Base-by-base conservation (phyloP, 2,888 invertebrate species). In the Tachina lurida region DNA sequence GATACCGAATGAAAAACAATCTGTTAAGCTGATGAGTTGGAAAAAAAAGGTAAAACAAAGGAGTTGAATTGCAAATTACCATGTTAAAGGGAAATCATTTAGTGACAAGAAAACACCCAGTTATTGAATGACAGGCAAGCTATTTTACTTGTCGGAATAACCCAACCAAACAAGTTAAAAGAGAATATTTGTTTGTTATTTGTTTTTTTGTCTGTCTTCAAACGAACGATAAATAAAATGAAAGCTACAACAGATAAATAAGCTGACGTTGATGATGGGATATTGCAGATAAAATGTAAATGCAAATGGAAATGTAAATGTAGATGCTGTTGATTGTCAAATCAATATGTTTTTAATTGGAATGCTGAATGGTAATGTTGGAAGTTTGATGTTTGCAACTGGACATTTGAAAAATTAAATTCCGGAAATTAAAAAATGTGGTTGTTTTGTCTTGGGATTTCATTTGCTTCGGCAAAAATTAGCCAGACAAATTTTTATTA, bases 401-500 rank as follows among this genome's bases (percentile, higher is more conserved):
- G 65, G 56, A 47, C 39, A 65, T 56, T 56, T 47, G 13, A 58
- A 22, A 56, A 22, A 39, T 17, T 10, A 49, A 15, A 41, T 2
- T n/a, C 65, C 73, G 83, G 77, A 84, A 84, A 78, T 84, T 78
- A 73, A 68, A 84, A 84, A 77, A 65, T 83, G 67, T 76, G 75
- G 75, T 75, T 52, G 41, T 74, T 76, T 82, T 68, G 67, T 22
- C 2, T 19, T 56, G 45, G 8, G 13, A 19, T 62, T 22, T 17
- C 43, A 41, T 41, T 17, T 80, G 13, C 31, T 10, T 7, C 52
- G 31, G 2, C 17, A 13, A 10, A 41, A 68, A 81, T 60, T 74
- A 71, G 74, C 67, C 67, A 49, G 65, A 39, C 39, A 49, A 17
- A 15, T n/a, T 67, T 1, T 43, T 22, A 19, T 19, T 43, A 12